A percentile compares a stretch with the other conserved stretches of the same genome.
Conservation (phyloP, 2,888 invertebrate genomes). For the Synanthedon myopaeformis region DNA sequence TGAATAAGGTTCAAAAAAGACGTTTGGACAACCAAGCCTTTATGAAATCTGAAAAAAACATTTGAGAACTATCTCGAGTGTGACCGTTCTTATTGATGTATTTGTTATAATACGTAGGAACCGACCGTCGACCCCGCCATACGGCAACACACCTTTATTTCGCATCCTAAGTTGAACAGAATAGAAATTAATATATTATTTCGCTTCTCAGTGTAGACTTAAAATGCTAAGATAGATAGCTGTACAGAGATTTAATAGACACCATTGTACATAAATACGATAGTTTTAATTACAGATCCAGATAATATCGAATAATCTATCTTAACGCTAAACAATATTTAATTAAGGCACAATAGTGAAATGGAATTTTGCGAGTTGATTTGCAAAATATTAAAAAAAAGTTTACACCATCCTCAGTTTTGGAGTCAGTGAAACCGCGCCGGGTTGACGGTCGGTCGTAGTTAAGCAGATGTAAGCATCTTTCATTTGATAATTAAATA, state of each 20-base stretch:
- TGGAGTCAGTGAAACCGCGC: conserved; percentile 36
- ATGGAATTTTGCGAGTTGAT: conserved; percentile 48
- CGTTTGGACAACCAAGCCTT: too few species aligned
- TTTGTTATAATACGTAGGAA: conserved; percentile 66
- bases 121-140: conserved; percentile 50
- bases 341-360: conserved; percentile 58
- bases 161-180: conserved; percentile 57
- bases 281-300: conserved; percentile 63
- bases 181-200: conserved; percentile 28
- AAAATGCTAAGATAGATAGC: conserved; percentile 59
- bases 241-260: conserved; percentile 62
- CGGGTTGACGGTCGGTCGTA: conserved; percentile 53
- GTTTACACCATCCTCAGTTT: conserved; percentile 56
- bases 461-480: conserved; percentile 68
- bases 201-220: conserved; percentile 53
- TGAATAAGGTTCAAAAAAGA: too few species aligned
- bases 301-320: conserved; percentile 51
- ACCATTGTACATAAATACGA: conserved; percentile 56
- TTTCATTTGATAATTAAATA: conserved; percentile 54
- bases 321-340: conserved; percentile 60
- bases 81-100: conserved; percentile 41
- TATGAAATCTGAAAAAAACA: neutral
- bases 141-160: conserved; percentile 45
- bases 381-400: conserved; percentile 53
- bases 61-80: neutral